phyloP scores from a whole-genome alignment of 2,113 vertebrate genomes.

The Amazona guildingii region DNA sequence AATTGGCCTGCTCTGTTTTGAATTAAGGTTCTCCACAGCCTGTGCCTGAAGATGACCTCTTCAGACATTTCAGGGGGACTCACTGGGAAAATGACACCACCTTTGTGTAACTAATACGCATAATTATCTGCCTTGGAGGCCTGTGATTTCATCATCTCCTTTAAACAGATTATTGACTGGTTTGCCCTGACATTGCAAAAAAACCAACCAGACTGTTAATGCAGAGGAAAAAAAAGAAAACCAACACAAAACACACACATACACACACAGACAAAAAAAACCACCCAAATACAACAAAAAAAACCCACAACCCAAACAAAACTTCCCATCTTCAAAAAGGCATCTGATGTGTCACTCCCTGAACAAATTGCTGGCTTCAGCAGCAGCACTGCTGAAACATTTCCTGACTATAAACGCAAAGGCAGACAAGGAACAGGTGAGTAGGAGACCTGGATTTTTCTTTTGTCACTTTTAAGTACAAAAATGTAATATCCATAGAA shows the following conservation, averaged over 20 bases:
- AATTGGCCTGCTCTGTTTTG: not conserved
- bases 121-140: not conserved
- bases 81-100: not conserved
- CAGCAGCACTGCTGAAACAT: not conserved
- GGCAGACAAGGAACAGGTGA: not conserved
- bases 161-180: not conserved
- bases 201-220: not conserved
- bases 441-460: not conserved
- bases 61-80: not conserved
- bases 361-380: not conserved
- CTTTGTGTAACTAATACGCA: not conserved
- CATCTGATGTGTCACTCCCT: not conserved
- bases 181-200: not conserved
- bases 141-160: not conserved
- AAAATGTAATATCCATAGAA: not conserved
- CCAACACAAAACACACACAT: not conserved
- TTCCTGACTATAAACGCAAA: not conserved
- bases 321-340: not conserved
- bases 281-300: not conserved
- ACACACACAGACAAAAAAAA: fast-evolving
- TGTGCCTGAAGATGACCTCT: not conserved
- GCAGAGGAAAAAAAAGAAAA: not conserved
- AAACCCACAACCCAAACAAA: not conserved
- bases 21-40: not conserved
- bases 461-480: not conserved